Percentiles rank a stretch among this genome's conserved stretches.
Evolutionary conservation across 2,797 vertebrate genomes (phyloP).

Genomic region (Neoniphon sammara): DNA sequence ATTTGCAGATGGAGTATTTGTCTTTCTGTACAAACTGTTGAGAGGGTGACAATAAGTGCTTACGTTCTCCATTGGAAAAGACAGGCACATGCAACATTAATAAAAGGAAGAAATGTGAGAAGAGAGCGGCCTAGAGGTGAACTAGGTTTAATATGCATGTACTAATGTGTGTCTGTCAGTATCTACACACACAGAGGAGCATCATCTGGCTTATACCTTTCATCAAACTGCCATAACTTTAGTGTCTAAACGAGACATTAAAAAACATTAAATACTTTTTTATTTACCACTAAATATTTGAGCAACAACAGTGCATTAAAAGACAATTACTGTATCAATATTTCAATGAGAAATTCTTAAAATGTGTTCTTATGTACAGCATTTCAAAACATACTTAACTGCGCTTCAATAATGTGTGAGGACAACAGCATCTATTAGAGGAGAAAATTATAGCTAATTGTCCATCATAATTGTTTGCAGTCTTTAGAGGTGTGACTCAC

Average conservation of each 20-base stretch:
- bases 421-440: constrained; percentile 34
- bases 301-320: constrained; percentile 93
- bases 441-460: constrained; percentile 43
- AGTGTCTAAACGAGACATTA: constrained; percentile 91
- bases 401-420: constrained; percentile 57
- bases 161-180: constrained; percentile 48
- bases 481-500: constrained; percentile 38
- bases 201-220: constrained; percentile 75
- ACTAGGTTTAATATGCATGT: constrained; percentile 73
- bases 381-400: constrained; percentile 67
- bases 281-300: constrained; percentile 93
- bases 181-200: constrained; percentile 79
- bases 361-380: constrained; percentile 89
- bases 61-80: constrained; percentile 65
- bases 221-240: constrained; percentile 86
- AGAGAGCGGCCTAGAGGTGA: constrained; percentile 79
- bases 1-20: constrained; percentile 58
- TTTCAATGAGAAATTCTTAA: constrained; percentile 84
- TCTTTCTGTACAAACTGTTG: constrained; percentile 74
- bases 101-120: constrained; percentile 80
- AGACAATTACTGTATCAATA: constrained; percentile 88
- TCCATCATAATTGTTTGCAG: constrained; percentile 49
- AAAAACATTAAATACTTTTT: constrained; percentile 89
- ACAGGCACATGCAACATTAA: constrained; percentile 83
- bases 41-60: constrained; percentile 72